Percentiles rank a stretch among this genome's conserved stretches.
These are phyloP conservation scores for Malurus cyaneus DNA, from an alignment of 2,113 vertebrate species.

Conservation along the genomic window DNA sequence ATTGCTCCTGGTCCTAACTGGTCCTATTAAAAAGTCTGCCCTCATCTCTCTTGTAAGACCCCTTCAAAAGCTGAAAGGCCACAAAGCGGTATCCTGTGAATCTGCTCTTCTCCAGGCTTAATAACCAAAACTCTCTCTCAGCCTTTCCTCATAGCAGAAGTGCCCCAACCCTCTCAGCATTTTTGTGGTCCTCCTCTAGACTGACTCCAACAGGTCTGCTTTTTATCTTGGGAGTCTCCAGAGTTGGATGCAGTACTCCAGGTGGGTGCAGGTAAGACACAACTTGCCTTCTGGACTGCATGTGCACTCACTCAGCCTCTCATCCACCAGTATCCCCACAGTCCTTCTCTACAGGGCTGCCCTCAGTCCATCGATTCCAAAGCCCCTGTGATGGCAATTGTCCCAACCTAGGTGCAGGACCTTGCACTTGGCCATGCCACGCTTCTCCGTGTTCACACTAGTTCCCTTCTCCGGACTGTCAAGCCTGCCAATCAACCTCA, in stretches of 20 bases:
- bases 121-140: not conserved
- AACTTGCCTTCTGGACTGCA: not conserved
- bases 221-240: not conserved
- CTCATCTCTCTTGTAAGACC: not conserved
- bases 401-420: not conserved
- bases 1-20: not conserved
- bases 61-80: not conserved
- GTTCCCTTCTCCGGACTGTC: not conserved
- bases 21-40: not conserved
- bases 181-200: not conserved
- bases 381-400: not conserved
- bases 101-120: not conserved
- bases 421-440: not conserved
- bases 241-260: not conserved
- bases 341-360: not conserved
- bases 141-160: not conserved
- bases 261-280: not conserved
- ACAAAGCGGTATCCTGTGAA: not conserved
- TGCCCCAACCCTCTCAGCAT: not conserved
- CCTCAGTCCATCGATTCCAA: not conserved
- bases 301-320: rapidly evolving
- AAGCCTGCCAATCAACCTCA: not conserved
- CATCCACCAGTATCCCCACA: not conserved
- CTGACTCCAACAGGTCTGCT: rapidly evolving
- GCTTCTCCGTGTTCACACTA: not conserved